Conservation (phyloP, 1,140 invertebrate genomes). For the Manduca sexta region DNA sequence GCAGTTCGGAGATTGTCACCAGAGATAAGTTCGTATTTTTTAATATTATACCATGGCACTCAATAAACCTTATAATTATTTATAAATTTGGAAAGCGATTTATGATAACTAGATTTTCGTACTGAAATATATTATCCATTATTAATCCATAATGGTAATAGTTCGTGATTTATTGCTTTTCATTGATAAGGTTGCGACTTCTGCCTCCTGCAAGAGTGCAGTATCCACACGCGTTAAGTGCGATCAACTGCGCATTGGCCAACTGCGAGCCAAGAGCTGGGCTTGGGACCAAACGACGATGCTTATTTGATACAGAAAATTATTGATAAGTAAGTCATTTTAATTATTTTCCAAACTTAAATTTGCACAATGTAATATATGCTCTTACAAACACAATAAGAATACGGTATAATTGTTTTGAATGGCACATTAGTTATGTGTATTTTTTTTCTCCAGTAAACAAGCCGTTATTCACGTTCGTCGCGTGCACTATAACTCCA, state of each 20-base stretch:
- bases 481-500: conserved; percentile 15
- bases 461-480: conserved; percentile 45
- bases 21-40: conserved; percentile 48
- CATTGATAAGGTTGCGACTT: conserved; percentile 38
- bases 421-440: conserved; percentile 2
- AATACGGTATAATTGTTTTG: too few species aligned
- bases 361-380: not conserved
- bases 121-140: too few species aligned
- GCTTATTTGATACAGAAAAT: conserved; percentile 55
- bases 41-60: too few species aligned
- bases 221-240: conserved; percentile 38
- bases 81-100: too few species aligned
- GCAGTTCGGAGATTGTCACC: conserved; percentile 41
- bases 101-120: too few species aligned
- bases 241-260: conserved; percentile 61
- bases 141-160: too few species aligned
- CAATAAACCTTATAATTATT: too few species aligned
- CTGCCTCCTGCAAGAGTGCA: conserved; percentile 35
- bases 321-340: conserved; percentile 57
- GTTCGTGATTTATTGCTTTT: conserved; percentile 9
- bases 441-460: conserved; percentile 44
- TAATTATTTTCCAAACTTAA: not conserved
- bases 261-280: conserved; percentile 57
- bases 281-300: conserved; percentile 61
- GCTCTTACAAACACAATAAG: not conserved